These are phyloP conservation scores for Heteromurus nitidus DNA, from an alignment of 2,888 invertebrate genomes.

Conservation along the genomic window DNA sequence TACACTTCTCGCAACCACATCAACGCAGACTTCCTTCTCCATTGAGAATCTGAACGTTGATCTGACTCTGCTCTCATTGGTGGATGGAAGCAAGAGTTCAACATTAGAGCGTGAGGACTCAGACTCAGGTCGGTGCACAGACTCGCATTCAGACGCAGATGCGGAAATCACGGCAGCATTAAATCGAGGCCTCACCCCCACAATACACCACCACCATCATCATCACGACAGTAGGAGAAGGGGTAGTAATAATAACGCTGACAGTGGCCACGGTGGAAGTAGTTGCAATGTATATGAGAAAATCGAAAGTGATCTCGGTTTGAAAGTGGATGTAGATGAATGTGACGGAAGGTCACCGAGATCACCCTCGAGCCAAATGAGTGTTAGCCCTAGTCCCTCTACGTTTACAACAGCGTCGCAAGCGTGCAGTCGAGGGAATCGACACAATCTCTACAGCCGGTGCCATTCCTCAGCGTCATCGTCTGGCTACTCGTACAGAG, in stretches of 20 bases:
- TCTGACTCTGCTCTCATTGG: constrained; percentile 34
- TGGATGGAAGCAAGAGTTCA: constrained; percentile 39
- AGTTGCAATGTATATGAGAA: constrained; percentile 58
- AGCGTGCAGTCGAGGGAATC: constrained; percentile 26
- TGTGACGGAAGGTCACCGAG: constrained; percentile 59
- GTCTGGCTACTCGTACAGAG: constrained; percentile 57
- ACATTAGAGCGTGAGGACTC: constrained; percentile 58
- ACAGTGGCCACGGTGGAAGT: constrained; percentile 32
- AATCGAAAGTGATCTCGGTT: constrained; percentile 61
- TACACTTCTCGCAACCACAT: constrained; percentile 5
- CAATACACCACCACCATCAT: too few species aligned
- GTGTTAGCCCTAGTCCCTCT: constrained; percentile 61
- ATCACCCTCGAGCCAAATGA: constrained; percentile 62
- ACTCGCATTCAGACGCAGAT: constrained; percentile 57
- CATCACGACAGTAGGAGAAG: constrained; percentile 18
- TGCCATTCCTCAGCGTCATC: constrained; percentile 59
- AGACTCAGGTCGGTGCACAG: constrained; percentile 64
- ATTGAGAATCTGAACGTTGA: constrained; percentile 54
- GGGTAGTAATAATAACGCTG: too few species aligned
- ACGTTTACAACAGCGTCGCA: constrained; percentile 54
- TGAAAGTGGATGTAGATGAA: constrained; percentile 58
- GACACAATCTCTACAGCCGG: constrained; percentile 40
- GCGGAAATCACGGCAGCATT: constrained; percentile 64
- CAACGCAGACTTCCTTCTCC: constrained; percentile 59
- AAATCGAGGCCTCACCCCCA: constrained; percentile 48